phyloP scores from a whole-genome alignment of 2,797 vertebrate genomes.

The Delichon dasypus region DNA sequence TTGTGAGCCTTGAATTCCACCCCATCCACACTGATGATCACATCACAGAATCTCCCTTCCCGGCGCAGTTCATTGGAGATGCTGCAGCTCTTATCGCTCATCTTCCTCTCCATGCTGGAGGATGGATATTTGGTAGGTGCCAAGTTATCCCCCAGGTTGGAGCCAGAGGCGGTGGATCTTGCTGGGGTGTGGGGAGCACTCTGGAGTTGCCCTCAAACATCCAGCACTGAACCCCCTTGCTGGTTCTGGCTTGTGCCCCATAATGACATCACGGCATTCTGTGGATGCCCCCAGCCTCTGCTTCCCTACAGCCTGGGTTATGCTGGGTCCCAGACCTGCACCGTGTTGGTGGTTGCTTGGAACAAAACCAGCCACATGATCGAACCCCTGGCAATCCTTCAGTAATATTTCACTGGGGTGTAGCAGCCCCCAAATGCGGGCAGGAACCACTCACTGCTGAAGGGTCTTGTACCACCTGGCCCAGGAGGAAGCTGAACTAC shows the following conservation, averaged over 20 bases:
- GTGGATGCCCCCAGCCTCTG: not conserved
- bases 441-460: not conserved
- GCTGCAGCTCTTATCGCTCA: constrained; percentile 70
- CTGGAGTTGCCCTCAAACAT: not conserved
- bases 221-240: not conserved
- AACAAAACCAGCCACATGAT: not conserved
- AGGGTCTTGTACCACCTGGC: not conserved
- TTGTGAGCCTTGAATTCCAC: constrained; percentile 79
- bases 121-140: constrained; percentile 33
- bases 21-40: constrained; percentile 73
- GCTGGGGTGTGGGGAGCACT: not conserved
- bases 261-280: constrained; percentile 1
- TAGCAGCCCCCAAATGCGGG: not conserved
- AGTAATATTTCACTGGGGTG: not conserved
- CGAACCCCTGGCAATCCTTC: not conserved
- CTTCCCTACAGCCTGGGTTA: rapidly evolving
- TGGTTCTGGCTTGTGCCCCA: not conserved
- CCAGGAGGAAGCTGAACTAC: not conserved
- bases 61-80: constrained; percentile 77
- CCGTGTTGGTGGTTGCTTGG: not conserved
- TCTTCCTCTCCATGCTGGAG: constrained; percentile 75
- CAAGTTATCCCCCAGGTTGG: constrained; percentile 43
- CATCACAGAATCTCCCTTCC: constrained; percentile 78
- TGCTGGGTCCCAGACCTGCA: not conserved
- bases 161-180: constrained; percentile 18